Conservation (phyloP, 1,140 invertebrate genomes). For the Aphis craccivora region DNA sequence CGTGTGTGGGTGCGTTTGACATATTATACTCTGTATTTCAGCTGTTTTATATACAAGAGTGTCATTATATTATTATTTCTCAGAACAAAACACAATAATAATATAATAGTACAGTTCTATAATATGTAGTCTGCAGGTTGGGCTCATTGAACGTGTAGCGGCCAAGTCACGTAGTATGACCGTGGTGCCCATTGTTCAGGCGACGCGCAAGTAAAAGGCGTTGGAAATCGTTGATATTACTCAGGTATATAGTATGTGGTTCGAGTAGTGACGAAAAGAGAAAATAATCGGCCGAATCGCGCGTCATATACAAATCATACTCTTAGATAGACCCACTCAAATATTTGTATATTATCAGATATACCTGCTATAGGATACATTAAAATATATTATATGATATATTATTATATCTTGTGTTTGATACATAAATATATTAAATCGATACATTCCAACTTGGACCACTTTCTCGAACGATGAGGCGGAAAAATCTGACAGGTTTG, state of each 20-base stretch:
- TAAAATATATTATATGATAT: background rate
- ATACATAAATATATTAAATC: background rate
- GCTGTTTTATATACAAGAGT: background rate
- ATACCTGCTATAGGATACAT: background rate
- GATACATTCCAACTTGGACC: background rate
- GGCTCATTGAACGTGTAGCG: conserved; percentile 6
- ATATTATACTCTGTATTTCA: background rate
- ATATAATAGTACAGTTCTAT: background rate
- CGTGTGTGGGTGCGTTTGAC: background rate
- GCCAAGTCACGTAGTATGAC: conserved; percentile 49
- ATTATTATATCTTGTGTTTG: background rate
- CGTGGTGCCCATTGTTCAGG: conserved; percentile 5
- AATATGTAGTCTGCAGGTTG: background rate
- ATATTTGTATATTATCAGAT: background rate
- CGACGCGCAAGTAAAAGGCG: conserved; percentile 27
- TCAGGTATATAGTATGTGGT: background rate
- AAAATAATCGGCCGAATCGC: conserved; percentile 23
- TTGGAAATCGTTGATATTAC: conserved; percentile 36
- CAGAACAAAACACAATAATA: background rate
- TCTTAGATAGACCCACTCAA: conserved; percentile 7
- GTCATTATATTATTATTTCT: background rate
- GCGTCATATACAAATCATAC: background rate
- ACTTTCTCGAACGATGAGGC: background rate
- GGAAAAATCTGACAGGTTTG: background rate
- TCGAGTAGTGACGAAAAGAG: conserved; percentile 39